These are phyloP conservation scores for Sternarchorhynchus goeldii DNA, from an alignment of 2,797 vertebrate genomes.

Conservation along the genomic window DNA sequence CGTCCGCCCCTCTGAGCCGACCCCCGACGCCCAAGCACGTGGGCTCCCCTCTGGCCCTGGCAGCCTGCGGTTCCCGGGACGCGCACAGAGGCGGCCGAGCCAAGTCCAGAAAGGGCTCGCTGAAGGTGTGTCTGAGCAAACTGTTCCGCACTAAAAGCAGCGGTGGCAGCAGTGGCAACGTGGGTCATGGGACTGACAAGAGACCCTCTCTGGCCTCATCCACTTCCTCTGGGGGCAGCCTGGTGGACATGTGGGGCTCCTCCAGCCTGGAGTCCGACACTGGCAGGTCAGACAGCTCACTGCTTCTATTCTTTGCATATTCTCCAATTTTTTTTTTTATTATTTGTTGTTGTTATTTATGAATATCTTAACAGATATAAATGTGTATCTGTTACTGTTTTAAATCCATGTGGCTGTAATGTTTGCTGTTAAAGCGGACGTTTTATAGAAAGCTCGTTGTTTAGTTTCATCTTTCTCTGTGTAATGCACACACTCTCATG, in stretches of 20 bases:
- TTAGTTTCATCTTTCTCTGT: too few species aligned
- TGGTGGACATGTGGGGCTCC: slow-evolving; percentile 78
- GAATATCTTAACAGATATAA: too few species aligned
- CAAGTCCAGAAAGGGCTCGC: slow-evolving; percentile 83
- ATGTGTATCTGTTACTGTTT: too few species aligned
- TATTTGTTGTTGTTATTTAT: too few species aligned
- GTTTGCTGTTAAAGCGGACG: too few species aligned
- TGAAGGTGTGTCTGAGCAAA: slow-evolving; percentile 88
- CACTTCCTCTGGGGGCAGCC: slow-evolving; percentile 80
- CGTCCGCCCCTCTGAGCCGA: slow-evolving; percentile 58
- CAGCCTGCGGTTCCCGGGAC: slow-evolving; percentile 34
- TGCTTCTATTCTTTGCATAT: background rate
- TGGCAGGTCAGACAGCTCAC: slow-evolving; percentile 83
- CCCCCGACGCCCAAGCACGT: slow-evolving; percentile 65
- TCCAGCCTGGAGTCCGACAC: slow-evolving; percentile 77
- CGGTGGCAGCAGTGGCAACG: slow-evolving; percentile 80
- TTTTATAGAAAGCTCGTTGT: too few species aligned
- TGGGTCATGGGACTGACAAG: slow-evolving; percentile 74
- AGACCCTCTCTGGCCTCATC: slow-evolving; percentile 78
- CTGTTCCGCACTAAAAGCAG: slow-evolving; percentile 94
- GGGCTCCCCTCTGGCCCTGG: slow-evolving; percentile 63
- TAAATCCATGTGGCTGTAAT: too few species aligned
- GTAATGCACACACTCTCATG: too few species aligned
- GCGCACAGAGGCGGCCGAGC: slow-evolving; percentile 61
- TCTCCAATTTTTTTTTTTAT: too few species aligned